Conservation (phyloP, 1,140 invertebrate species). For the Paramacrobiotus metropolitanus region DNA sequence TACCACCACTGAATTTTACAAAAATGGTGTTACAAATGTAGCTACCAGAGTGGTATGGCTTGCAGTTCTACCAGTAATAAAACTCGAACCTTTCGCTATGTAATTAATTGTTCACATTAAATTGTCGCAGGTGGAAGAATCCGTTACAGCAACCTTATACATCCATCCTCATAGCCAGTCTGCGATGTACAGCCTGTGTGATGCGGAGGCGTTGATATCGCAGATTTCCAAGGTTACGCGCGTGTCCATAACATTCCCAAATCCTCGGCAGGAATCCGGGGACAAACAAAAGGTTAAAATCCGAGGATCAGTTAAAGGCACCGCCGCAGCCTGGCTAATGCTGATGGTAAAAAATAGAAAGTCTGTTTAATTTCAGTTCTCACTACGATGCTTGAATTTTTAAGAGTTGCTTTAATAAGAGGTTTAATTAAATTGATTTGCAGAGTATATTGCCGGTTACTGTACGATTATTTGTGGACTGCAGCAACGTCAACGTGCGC, state of each 20-base stretch:
- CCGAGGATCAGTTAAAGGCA: not conserved
- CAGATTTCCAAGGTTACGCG: not conserved
- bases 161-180: not conserved
- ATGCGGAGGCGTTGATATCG: not conserved
- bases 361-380: not conserved
- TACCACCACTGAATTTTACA: too few species aligned
- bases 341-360: not conserved
- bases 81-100: not conserved
- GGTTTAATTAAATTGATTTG: not conserved
- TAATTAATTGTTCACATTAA: not conserved
- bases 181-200: not conserved
- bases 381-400: not conserved
- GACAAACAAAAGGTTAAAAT: not conserved
- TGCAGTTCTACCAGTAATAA: not conserved
- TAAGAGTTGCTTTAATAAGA: not conserved
- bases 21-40: not conserved
- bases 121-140: not conserved
- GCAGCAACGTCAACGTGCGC: not conserved
- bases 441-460: not conserved
- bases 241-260: not conserved
- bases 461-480: not conserved
- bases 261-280: not conserved
- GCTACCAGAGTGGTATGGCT: not conserved
- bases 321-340: not conserved
- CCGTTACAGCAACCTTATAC: not conserved